phyloP scores from a whole-genome alignment of 64 coral and sea anemone species.

The Hydrozoanthus tunicans region DNA sequence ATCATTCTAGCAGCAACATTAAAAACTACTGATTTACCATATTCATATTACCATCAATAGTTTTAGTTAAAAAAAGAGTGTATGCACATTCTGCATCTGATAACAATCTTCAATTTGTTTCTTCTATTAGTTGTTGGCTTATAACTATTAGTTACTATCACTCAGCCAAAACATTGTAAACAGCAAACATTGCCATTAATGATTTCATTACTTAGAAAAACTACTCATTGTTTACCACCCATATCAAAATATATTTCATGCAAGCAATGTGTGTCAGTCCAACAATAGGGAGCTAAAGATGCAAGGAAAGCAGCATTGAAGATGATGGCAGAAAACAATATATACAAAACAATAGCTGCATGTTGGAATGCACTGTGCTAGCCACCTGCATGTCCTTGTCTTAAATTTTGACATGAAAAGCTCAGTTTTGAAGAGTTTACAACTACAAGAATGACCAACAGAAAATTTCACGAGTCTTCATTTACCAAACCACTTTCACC shows the following conservation, averaged over 20 bases:
- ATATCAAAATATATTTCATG: constrained; percentile 16
- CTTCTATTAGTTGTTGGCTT: background rate
- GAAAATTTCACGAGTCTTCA: too few species aligned
- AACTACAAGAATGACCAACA: too few species aligned
- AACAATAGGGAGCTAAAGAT: background rate
- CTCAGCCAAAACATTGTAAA: constrained; percentile 13
- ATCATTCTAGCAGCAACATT: constrained; percentile 5
- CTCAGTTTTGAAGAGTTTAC: too few species aligned
- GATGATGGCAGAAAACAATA: too few species aligned
- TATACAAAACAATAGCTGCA: too few species aligned
- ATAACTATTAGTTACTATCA: constrained; percentile 15
- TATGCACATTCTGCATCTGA: background rate
- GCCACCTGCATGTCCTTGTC: too few species aligned
- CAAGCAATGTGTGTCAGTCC: constrained; percentile 12
- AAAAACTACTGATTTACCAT: background rate
- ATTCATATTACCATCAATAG: constrained; percentile 2
- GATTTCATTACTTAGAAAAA: constrained; percentile 23
- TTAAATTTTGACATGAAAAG: too few species aligned
- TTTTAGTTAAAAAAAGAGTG: background rate
- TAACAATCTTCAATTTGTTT: background rate
- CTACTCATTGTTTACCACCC: constrained; percentile 1
- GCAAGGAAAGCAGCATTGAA: background rate
- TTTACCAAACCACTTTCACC: too few species aligned
- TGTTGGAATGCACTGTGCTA: too few species aligned
- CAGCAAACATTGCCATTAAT: background rate